Percentiles rank a stretch among this genome's conserved stretches.
phyloP scores from a whole-genome alignment of 2,113 vertebrate genomes.

The Microcebus lehilahytsara region DNA sequence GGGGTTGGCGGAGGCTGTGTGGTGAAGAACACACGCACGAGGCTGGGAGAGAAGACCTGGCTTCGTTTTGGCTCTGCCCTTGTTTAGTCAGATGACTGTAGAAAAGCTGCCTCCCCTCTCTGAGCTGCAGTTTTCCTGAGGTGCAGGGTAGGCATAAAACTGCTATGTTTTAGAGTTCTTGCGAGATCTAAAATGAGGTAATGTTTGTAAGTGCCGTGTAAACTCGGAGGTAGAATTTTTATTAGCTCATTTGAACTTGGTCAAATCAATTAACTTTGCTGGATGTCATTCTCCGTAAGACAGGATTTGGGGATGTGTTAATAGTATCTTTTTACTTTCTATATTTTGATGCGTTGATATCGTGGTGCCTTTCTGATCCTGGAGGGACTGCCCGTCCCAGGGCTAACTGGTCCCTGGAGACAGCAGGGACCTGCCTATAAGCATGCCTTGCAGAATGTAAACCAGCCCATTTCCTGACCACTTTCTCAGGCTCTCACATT shows the following conservation, averaged over 20 bases:
- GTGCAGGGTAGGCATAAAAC: neutral
- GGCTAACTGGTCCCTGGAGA: neutral
- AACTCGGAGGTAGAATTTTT: neutral
- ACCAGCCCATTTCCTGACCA: neutral
- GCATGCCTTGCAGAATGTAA: neutral
- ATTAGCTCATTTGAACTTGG: neutral
- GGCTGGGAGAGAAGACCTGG: neutral
- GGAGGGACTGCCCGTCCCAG: neutral
- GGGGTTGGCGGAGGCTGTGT: neutral
- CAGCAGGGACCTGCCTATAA: neutral
- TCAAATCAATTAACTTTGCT: neutral
- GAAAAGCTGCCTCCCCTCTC: neutral
- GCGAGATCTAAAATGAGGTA: neutral
- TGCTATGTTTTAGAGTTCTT: neutral
- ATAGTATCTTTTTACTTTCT: neutral
- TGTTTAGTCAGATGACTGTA: neutral
- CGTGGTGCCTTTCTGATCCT: neutral
- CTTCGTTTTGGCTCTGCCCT: too few relatives aligned
- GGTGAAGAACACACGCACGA: neutral
- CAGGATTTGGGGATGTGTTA: neutral
- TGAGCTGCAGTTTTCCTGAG: neutral
- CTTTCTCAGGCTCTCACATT: neutral
- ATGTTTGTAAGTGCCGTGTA: neutral
- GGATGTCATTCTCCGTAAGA: neutral
- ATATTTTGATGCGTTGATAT: neutral